Evolutionary conservation across 1,140 invertebrate species (phyloP).

Genomic region (Tetramorium simillimum): DNA sequence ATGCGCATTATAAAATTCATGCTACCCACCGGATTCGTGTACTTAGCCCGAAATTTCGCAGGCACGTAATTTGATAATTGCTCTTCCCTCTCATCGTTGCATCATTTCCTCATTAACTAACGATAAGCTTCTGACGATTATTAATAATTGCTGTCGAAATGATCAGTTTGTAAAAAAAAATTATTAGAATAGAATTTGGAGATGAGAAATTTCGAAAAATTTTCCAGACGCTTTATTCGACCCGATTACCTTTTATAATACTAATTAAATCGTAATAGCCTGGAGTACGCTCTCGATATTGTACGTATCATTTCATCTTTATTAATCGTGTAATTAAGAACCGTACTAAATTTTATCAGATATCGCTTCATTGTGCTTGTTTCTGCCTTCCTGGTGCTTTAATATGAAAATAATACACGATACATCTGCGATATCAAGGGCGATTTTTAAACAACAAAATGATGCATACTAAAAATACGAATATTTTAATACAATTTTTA

Average conservation of each 20-base stretch:
- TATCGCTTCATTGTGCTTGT: neutral
- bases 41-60: slow-evolving; percentile 75
- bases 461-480: neutral
- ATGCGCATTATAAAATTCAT: slow-evolving; percentile 75
- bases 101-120: neutral
- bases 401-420: neutral
- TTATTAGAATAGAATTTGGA: neutral
- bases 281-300: neutral
- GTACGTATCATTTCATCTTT: neutral
- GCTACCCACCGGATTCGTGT: slow-evolving; percentile 64
- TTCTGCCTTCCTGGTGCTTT: neutral
- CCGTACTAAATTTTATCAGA: neutral
- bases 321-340: neutral
- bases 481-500: neutral
- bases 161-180: neutral
- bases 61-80: slow-evolving; percentile 76
- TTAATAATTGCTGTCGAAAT: slow-evolving; percentile 9
- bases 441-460: neutral
- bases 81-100: neutral
- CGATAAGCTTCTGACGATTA: neutral
- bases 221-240: neutral
- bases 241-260: neutral
- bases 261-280: slow-evolving; percentile 4
- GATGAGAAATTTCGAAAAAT: neutral
- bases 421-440: neutral